Base-by-base conservation (phyloP, 2,888 invertebrate genomes). In the Morinoia aosen region DNA sequence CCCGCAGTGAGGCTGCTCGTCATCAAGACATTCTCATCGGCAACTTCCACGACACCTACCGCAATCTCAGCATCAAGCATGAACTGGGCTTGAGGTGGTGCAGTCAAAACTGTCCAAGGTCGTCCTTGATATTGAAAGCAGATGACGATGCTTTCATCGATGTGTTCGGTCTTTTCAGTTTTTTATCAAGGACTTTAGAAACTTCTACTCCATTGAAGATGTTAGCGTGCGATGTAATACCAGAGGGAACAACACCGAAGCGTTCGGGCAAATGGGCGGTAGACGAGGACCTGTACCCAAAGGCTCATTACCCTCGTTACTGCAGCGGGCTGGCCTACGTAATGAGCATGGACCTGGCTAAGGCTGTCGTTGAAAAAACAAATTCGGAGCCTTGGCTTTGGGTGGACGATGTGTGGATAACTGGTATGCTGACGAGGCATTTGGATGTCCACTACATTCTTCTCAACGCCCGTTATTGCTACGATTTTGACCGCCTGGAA, bases 361-460 rank as follows among this genome's bases (percentile, higher is more conserved):
- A 96, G 1, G 56, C 95, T 25, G 96, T 96, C 12, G 97, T 97
- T 56, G 97, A 97, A 96, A 97, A 97, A 95, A 96, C 97, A 56
- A 97, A 97, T 3, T 97, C 97, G 16, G 97, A 97, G 91, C 97
- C 97, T 2, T 97, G 97, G 96, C 97, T 97, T 97, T 97, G 97
- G 97, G 97, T 98, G 58, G 97, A 97, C 96, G 98, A 98, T 96
- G 97, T 97, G 95, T 97, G 97, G 96, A 97, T 97, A 7, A 97
- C 97, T 0, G 97, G 97, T 11, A 96, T 97, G 40, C 76, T 88
- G 58, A 64, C 88, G 16, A 76, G 88, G 58, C 94, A 90, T 14
- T 58, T 61, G n/a, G 90, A 90, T 58, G 88, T 95, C 12, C 48
- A 58, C 25, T 95, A 94, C 90, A 93, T 95, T 88, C 61, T 57